These are phyloP conservation scores for Apteryx mantelli DNA, from an alignment of 2,113 vertebrate species.

Conservation along the genomic window DNA sequence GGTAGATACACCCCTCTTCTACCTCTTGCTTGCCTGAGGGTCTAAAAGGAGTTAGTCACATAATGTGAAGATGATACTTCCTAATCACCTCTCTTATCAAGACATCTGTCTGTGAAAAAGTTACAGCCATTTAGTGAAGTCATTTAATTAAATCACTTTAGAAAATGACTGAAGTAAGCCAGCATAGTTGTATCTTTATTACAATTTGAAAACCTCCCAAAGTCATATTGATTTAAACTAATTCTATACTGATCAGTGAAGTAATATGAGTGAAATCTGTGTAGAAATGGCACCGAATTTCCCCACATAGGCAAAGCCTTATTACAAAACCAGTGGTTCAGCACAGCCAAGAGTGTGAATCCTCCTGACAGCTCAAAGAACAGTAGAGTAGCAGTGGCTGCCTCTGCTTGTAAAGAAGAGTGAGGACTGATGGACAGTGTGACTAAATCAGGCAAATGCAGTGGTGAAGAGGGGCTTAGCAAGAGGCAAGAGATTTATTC, in stretches of 20 bases:
- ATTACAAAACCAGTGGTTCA: background rate
- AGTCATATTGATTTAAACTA: background rate
- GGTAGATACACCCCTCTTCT: background rate
- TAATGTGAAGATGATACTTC: background rate
- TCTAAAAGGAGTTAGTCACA: background rate
- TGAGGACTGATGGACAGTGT: background rate
- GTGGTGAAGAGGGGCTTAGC: background rate
- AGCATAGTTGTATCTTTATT: background rate
- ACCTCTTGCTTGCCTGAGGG: background rate
- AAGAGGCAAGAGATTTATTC: constrained; percentile 9
- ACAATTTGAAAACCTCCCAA: background rate
- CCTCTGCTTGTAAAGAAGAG: background rate
- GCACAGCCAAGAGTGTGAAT: background rate
- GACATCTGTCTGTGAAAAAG: background rate
- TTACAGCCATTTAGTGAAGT: background rate
- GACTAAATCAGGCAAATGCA: constrained; percentile 26
- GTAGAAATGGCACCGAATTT: background rate
- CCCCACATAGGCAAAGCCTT: background rate
- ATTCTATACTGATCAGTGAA: background rate
- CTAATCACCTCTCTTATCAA: background rate
- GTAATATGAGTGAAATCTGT: background rate
- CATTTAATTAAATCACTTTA: background rate
- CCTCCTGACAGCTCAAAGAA: constrained; percentile 5
- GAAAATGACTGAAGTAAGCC: background rate
- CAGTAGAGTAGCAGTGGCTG: background rate